phyloP scores from a whole-genome alignment of 2,888 invertebrate genomes.

The Argyra leucocephala region DNA sequence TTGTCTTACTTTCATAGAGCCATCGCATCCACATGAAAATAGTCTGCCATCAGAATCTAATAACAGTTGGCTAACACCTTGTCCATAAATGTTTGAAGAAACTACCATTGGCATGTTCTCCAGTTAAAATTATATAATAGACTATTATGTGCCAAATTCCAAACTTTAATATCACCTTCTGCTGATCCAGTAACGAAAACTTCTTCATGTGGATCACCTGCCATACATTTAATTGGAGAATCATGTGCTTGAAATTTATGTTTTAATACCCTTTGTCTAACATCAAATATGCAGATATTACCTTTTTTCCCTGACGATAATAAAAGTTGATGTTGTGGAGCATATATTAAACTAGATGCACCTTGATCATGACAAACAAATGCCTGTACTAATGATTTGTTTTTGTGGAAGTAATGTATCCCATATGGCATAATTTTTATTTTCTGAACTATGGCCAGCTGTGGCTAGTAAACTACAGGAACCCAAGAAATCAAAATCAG shows the following conservation, averaged over 20 bases:
- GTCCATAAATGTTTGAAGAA: constrained; percentile 97
- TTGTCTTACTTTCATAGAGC: constrained; percentile 94
- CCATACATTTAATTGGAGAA: constrained; percentile 86
- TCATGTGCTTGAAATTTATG: constrained; percentile 87
- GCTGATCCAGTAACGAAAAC: constrained; percentile 92
- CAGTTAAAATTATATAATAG: constrained; percentile 78
- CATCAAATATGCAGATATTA: constrained; percentile 91
- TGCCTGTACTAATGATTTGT: constrained; percentile 84
- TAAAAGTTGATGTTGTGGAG: constrained; percentile 85
- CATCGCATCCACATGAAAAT: constrained; percentile 98
- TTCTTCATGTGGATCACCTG: constrained; percentile 89
- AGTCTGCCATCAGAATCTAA: constrained; percentile 81
- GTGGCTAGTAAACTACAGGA: constrained; percentile 96
- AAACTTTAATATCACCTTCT: constrained; percentile 90
- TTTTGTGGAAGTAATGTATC: constrained; percentile 93
- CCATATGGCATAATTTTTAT: constrained; percentile 94
- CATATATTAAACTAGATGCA: constrained; percentile 79
- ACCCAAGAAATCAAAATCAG: constrained; percentile 95
- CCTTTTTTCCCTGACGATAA: constrained; percentile 96
- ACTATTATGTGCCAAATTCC: constrained; percentile 82
- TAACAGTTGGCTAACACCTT: constrained; percentile 91
- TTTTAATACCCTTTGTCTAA: constrained; percentile 76
- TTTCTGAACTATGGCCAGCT: constrained; percentile 93
- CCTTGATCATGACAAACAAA: constrained; percentile 93
- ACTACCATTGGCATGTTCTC: constrained; percentile 90